Evolutionary conservation across 2,113 vertebrate genomes (phyloP).

Genomic region (Sturnira hondurensis): DNA sequence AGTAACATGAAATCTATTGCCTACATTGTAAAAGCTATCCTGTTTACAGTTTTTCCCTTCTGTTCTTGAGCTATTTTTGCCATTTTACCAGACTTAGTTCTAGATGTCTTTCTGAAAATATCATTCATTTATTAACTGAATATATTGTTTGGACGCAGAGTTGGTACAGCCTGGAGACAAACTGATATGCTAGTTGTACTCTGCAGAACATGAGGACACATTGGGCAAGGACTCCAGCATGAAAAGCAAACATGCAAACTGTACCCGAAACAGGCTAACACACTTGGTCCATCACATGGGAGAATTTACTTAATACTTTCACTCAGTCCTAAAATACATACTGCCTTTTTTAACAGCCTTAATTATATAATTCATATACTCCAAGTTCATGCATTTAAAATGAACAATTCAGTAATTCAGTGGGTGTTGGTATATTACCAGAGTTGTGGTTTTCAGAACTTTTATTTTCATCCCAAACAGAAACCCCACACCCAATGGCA

Average conservation of each 20-base stretch:
- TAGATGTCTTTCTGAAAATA: neutral
- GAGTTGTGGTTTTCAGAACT: neutral
- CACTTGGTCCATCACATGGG: neutral
- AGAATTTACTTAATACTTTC: neutral
- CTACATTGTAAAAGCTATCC: neutral
- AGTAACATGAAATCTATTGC: neutral
- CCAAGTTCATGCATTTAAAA: neutral
- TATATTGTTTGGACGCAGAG: neutral
- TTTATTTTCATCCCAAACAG: neutral
- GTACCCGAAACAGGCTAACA: neutral
- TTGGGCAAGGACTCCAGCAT: neutral
- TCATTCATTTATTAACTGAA: neutral
- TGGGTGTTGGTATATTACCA: neutral
- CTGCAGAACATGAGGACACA: neutral
- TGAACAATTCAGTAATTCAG: neutral
- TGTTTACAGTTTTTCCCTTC: neutral
- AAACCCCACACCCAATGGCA: neutral
- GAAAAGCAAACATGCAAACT: neutral
- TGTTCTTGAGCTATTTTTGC: neutral
- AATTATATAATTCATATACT: neutral
- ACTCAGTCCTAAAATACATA: neutral
- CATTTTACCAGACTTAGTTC: slow-evolving; percentile 27
- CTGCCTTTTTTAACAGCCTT: neutral
- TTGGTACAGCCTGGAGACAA: neutral
- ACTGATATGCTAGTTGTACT: neutral